Evolutionary conservation across 92 coral and sea anemone genomes (phyloP), one percentile per base, ranked within the genome.

Genomic region (Zoanthus solanderi): DNA sequence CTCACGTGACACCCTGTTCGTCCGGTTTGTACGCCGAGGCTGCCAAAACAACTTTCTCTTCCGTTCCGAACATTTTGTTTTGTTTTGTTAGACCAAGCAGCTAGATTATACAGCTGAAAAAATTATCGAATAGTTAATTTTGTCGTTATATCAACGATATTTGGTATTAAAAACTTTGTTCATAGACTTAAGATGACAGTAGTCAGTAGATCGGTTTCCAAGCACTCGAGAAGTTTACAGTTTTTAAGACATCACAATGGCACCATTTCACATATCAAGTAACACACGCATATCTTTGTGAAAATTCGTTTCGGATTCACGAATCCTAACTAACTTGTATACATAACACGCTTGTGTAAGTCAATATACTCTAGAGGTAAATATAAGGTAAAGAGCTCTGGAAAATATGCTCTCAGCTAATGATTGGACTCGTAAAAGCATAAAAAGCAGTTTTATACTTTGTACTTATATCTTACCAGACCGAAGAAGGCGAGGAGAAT

Each of bases 401-500:
- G 42, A 37, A 37, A 37, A 37, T 37, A 37, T 37, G 42, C 4
- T 37, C 42, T 37, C 42, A 37, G 42, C 42, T 37, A 37, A 37
- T 37, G 42, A 37, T 37, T 37, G 4, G 42, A 37, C 14, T 54
- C 3, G 16, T 0, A 2, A 54, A 58, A 14, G n/a, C n/a, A 37
- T 58, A 53, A 53, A 53, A 9, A 58, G 65, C 65, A 53, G 58
- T 58, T 16, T 58, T 6, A 58, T 58, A 58, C 15, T 16, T 63
- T 0, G 18, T 58, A 13, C 5, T 58, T 57, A 45, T 29, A 37
- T 58, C 98, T 90, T 92, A 97, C 99, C 99, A 97, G 78, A n/a
- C 95, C 99, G 50, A 95, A 86, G 88, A 97, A 97, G 42, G 97
- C 84, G 28, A 91, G 52, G 28, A 89, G 91, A 17, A 97, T 73